Evolutionary conservation across 2,113 vertebrate genomes (phyloP).

Genomic region (Pygoscelis adeliae): DNA sequence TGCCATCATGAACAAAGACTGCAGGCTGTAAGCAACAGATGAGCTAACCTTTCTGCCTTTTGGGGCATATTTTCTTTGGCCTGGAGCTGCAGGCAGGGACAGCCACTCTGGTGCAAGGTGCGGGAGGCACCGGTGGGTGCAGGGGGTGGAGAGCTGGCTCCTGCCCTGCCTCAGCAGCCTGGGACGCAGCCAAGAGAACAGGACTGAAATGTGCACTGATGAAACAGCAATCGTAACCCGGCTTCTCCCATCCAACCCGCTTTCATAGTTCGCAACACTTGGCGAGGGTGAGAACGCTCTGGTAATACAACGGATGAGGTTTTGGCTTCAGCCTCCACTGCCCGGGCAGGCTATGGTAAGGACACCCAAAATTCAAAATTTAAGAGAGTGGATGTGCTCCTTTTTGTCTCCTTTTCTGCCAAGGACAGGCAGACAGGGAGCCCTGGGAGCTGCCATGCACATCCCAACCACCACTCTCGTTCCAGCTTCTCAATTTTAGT

Average conservation of each 20-base stretch:
- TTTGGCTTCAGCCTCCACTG: background rate
- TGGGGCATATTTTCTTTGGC: background rate
- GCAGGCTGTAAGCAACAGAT: background rate
- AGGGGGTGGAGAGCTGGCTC: background rate
- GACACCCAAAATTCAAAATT: background rate
- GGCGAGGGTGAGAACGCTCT: fast-evolving
- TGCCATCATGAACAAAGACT: background rate
- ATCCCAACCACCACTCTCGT: background rate
- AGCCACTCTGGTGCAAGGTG: background rate
- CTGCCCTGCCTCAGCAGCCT: background rate
- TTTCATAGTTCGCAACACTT: fast-evolving
- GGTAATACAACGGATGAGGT: fast-evolving
- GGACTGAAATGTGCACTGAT: background rate
- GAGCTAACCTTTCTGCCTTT: background rate
- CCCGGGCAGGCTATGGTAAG: too few relatives aligned
- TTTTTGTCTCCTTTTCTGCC: background rate
- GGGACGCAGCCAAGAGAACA: fast-evolving
- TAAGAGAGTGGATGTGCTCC: fast-evolving
- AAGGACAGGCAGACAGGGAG: background rate
- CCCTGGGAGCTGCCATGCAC: fast-evolving
- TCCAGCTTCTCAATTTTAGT: background rate
- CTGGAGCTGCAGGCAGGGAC: background rate
- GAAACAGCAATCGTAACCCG: fast-evolving
- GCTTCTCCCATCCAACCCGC: background rate
- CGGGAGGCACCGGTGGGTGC: fast-evolving